Conservation (phyloP, 2,797 vertebrate genomes). For the Thaleichthys pacificus region DNA sequence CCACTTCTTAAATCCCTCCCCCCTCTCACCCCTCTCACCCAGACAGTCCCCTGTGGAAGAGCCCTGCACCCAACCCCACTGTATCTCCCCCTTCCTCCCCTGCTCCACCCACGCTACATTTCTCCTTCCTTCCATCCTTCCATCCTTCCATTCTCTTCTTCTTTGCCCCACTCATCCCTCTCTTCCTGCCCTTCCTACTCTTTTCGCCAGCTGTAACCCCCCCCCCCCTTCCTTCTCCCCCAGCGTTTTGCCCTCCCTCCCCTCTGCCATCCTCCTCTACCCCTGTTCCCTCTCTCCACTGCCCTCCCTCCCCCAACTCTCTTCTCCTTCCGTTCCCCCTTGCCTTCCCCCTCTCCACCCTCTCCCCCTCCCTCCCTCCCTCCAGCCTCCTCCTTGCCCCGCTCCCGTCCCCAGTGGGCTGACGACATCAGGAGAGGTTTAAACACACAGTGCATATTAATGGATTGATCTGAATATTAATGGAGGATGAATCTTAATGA, state of each 20-base stretch:
- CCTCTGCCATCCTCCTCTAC: no score
- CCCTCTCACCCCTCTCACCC: constrained; percentile 60
- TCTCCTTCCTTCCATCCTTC: no score
- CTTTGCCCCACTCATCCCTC: no score
- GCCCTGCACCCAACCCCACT: constrained; percentile 24
- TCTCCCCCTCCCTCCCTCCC: constrained; percentile 10
- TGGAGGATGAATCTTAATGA: constrained; percentile 77
- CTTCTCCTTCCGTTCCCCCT: constrained; percentile 49
- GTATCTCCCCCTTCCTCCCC: constrained; percentile 25
- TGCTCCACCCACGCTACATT: no score
- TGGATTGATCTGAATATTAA: constrained; percentile 79
- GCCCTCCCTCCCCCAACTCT: constrained; percentile 15
- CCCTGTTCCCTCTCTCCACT: no score
- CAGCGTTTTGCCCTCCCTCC: no score
- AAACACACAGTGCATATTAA: constrained; percentile 76
- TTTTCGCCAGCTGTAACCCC: no score
- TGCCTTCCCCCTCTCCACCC: constrained; percentile 19
- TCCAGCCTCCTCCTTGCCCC: constrained; percentile 41
- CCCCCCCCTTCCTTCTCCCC: no score
- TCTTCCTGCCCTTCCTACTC: no score
- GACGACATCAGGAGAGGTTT: constrained; percentile 75
- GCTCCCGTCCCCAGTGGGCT: constrained; percentile 77
- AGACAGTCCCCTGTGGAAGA: constrained; percentile 62
- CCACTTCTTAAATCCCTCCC: constrained; percentile 52
- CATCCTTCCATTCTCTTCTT: no score